Base-by-base conservation (phyloP, 2,797 vertebrate genomes). In the Harpagifer antarcticus region DNA sequence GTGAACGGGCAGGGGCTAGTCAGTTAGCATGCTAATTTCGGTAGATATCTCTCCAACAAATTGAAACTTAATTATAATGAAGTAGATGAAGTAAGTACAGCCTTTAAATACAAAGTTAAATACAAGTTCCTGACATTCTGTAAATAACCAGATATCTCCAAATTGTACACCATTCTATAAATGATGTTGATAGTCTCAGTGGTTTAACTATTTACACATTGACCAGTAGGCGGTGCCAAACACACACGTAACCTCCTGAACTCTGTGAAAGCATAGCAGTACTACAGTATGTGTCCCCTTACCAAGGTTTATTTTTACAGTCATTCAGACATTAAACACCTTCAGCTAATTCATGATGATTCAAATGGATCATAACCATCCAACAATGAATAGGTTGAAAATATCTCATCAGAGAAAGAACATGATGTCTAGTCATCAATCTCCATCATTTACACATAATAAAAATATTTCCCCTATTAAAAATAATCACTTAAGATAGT, bases 221-320 rank as follows among this genome's bases (percentile, higher is more conserved):
- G 43, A 62, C 72, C 79, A 78, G 31, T 59, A 86, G 79, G 42
- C 68, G 79, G 82, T 12, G 56, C 68, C 48, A 65, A 54, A 71
- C 49, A 68, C 54, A 57, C 43, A 66, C 14, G 33, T 37, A 37
- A 37, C 6, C 33, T 37, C 7, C 4, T 37, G 33, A 37, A 37
- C 27, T 27, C 27, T 5, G 27, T 27, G 27, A 27, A 27, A 27
- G 27, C 27, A 27, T 27, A 37, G 33, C 33, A 37, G 33, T 37
- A 1, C 9, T 9, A 37, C 33, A 37, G 33, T 37, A 37, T 9
- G 33, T 37, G 33, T 37, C 33, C 8, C 33, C 33, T 37, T 9
- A 37, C 33, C 8, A 37, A 37, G 19, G 8, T 9, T 37, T 37
- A 7, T 50, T 64, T 65, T 15, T n/a, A 27, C 15, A 23, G 20